Percentiles rank a stretch among this genome's conserved stretches.
Conservation (phyloP, 2,113 vertebrate genomes). For the Petrocephalus zakoni region DNA sequence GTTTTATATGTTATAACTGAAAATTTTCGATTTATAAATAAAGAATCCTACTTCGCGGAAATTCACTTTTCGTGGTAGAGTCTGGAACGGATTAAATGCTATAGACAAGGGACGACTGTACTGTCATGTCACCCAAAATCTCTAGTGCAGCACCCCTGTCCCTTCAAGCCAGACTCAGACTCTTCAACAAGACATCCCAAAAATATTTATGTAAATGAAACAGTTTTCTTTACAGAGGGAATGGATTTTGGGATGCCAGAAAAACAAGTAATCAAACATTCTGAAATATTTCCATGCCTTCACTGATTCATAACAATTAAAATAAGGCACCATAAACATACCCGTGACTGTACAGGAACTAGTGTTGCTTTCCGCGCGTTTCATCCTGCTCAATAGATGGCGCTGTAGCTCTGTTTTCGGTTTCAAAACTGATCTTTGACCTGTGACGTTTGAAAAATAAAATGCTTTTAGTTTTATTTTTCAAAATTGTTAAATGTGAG, state of each 20-base stretch:
- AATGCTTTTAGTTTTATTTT: background rate
- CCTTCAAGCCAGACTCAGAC: background rate
- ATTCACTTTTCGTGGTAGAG: too few relatives aligned
- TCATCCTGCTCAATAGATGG: background rate
- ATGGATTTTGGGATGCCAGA: background rate
- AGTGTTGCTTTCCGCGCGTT: background rate
- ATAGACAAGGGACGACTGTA: too few relatives aligned
- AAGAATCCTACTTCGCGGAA: too few relatives aligned
- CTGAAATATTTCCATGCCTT: background rate
- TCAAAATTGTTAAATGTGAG: background rate
- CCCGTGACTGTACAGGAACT: background rate
- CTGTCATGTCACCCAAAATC: too few relatives aligned
- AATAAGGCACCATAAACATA: background rate
- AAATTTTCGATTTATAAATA: too few relatives aligned
- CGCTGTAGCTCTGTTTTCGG: background rate
- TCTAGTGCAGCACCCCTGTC: background rate
- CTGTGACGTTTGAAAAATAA: background rate
- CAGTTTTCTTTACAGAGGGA: background rate
- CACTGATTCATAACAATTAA: background rate
- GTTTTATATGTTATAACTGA: too few relatives aligned
- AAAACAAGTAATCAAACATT: background rate
- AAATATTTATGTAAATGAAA: background rate
- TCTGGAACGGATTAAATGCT: too few relatives aligned
- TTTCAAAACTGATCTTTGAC: background rate
- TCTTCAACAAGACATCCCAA: background rate